Evolutionary conservation across 2,888 invertebrate species (phyloP).

Genomic region (Drosophila setosimentum): DNA sequence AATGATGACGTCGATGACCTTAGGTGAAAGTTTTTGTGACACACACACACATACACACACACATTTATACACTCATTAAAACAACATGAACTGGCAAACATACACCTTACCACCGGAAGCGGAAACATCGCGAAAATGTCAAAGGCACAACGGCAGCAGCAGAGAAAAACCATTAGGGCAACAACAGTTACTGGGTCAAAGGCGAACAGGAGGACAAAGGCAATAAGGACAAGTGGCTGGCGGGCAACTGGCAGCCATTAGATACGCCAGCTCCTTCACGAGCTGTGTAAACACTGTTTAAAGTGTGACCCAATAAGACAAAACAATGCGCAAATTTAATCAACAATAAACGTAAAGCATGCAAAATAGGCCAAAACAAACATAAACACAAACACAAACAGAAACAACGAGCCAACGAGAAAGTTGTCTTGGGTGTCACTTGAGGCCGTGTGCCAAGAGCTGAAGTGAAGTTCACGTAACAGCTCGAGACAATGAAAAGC

Average conservation of each 20-base stretch:
- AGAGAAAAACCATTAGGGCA: conserved; percentile 65
- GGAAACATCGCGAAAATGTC: conserved; percentile 75
- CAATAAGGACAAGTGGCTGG: conserved; percentile 61
- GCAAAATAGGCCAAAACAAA: conserved; percentile 58
- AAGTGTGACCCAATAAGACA: conserved; percentile 68
- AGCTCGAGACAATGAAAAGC: conserved; percentile 74
- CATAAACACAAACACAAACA: conserved; percentile 16
- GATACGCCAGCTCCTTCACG: conserved; percentile 48
- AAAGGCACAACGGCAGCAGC: conserved; percentile 67
- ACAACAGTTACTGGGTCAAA: conserved; percentile 68
- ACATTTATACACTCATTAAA: conserved; percentile 28
- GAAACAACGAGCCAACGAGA: background rate
- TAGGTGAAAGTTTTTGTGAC: conserved; percentile 44
- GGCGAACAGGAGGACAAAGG: conserved; percentile 40
- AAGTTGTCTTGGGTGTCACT: conserved; percentile 6
- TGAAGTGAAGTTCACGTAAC: conserved; percentile 35
- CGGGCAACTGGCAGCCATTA: conserved; percentile 37
- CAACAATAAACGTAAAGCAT: conserved; percentile 63
- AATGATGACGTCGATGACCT: conserved; percentile 50
- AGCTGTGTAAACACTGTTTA: conserved; percentile 79
- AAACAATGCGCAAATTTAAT: conserved; percentile 57
- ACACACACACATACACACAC: conserved; percentile 35
- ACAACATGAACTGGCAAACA: conserved; percentile 33
- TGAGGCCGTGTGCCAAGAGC: conserved; percentile 16
- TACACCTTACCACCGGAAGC: conserved; percentile 70